Evolutionary conservation across 2,888 invertebrate species (phyloP), one percentile per base, ranked within the genome.

Genomic region (Meganola albula): DNA sequence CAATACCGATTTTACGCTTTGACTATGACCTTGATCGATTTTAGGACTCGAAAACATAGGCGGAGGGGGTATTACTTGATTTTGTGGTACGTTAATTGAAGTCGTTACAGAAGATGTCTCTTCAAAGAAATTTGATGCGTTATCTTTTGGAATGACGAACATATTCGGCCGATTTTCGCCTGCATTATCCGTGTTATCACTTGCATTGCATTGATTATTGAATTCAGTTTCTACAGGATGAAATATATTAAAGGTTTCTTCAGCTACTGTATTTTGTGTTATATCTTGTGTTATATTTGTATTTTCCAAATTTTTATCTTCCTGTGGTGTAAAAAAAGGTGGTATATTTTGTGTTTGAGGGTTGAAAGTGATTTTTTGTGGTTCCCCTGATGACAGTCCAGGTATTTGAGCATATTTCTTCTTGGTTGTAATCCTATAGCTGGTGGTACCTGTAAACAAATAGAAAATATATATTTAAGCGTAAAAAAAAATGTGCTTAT

Each of bases 341-440:
- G 57, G 54, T 10, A 46, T 34, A 21, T 48, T 52, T 25, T 50
- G 45, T 4, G 38, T 39, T 0, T 46, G 10, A 0, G 54, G 47
- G 12, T 48, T 53, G 5, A 41, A 39, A 42, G 48, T 29, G 11
- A 55, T 37, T 37, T 48, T 37, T 37, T 56, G 47, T 2, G 58
- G 43, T 3, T 74, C 74, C 2, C 72, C 69, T 4, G 92, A 72
- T 12, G 91, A 74, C 3, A 94, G 64, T 1, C 94, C 93, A 1
- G 94, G 94, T 53, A 93, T 90, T 55, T 90, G 93, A 0, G 94
- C 94, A 69, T 95, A 94, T 57, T 92, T 91, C 63, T 92, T 91
- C 51, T 88, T 88, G 3, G 90, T 90, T 0, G 90, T 82, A 33
- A 93, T 87, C 18, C 94, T 86, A 69, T 91, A 94, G 22, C 84